Percentiles rank a stretch among this genome's conserved stretches.
Evolutionary conservation across 2,113 vertebrate species (phyloP).

Genomic region (Macheiramphus alcinus): DNA sequence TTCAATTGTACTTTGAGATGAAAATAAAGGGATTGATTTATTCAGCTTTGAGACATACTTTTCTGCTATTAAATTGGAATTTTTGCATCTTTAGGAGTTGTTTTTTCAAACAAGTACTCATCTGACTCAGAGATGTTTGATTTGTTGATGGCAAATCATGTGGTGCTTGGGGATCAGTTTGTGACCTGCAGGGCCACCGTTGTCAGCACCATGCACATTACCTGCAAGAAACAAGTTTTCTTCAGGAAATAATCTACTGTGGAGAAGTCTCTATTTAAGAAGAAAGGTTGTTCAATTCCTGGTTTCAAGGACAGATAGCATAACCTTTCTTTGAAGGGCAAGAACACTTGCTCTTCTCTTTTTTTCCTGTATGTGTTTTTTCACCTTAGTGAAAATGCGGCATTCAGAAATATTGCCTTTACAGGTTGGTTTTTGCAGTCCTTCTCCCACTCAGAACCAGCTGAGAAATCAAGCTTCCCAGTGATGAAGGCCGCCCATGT

Average conservation of each 20-base stretch:
- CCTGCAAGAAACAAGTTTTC: not conserved
- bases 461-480: not conserved
- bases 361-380: not conserved
- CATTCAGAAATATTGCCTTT: not conserved
- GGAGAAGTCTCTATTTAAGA: not conserved
- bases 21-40: not conserved
- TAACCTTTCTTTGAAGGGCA: not conserved
- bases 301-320: not conserved
- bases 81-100: not conserved
- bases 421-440: not conserved
- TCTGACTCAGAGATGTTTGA: not conserved
- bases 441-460: not conserved
- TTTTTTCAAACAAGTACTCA: not conserved
- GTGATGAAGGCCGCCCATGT: not conserved
- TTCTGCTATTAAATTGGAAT: not conserved
- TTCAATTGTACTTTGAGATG: not conserved
- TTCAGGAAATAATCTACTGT: not conserved
- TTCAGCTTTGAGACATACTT: not conserved
- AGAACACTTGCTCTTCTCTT: not conserved
- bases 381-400: not conserved
- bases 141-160: not conserved
- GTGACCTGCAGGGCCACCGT: not conserved
- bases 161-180: not conserved
- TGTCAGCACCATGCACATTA: not conserved
- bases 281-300: not conserved